Percentiles rank a stretch among this genome's conserved stretches.
These are phyloP conservation scores for Lophochroa leadbeateri DNA, from an alignment of 2,113 vertebrate species.

Conservation along the genomic window DNA sequence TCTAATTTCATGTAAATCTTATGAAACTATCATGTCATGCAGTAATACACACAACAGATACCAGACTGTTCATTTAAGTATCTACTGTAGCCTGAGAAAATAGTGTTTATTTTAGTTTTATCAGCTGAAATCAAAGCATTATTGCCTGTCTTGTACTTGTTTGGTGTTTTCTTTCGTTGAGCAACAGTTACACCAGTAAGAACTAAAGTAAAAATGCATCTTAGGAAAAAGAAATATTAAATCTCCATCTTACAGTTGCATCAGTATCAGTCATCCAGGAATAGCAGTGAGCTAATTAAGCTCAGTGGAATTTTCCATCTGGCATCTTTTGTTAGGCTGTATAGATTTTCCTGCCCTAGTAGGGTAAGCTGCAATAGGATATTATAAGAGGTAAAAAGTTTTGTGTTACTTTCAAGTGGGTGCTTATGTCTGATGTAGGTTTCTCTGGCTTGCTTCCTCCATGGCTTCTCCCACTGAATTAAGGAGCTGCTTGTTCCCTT, in stretches of 20 bases:
- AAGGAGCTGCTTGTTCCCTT: not conserved
- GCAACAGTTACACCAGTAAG: not conserved
- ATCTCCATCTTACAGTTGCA: not conserved
- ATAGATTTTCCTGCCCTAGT: conserved; percentile 36
- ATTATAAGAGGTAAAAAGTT: conserved; percentile 52
- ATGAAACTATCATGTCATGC: not conserved
- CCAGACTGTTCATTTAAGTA: not conserved
- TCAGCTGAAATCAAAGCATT: not conserved
- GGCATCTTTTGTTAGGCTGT: conserved; percentile 45
- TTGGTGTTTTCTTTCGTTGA: not conserved
- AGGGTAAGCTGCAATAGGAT: conserved; percentile 40
- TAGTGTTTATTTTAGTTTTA: not conserved
- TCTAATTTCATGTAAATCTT: not conserved
- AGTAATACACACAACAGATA: not conserved
- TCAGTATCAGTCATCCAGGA: conserved; percentile 35
- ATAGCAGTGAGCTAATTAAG: conserved; percentile 55
- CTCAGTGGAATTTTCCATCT: conserved; percentile 70
- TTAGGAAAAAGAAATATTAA: not conserved
- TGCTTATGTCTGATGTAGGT: not conserved
- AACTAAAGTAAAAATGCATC: not conserved
- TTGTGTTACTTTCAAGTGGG: not conserved
- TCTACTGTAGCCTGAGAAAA: not conserved
- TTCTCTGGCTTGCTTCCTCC: not conserved
- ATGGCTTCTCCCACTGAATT: not conserved
- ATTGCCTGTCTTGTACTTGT: not conserved